phyloP scores from a whole-genome alignment of 2,888 invertebrate genomes.

The Sepioteuthis lessoniana region DNA sequence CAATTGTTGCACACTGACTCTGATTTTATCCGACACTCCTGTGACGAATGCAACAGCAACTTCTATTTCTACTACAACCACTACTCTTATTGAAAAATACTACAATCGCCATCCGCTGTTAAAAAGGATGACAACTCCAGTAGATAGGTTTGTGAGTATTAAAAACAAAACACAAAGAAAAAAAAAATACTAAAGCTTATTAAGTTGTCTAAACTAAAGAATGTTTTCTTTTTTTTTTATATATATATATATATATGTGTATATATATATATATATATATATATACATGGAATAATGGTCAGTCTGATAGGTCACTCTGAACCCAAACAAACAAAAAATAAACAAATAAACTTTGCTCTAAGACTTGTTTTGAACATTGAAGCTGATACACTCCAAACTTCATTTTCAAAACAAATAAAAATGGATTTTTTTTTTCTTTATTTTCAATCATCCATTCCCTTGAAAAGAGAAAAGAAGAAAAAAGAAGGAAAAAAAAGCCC shows the following conservation, averaged over 20 bases:
- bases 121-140: background rate
- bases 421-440: background rate
- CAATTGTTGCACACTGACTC: slow-evolving; percentile 37
- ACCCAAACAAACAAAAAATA: background rate
- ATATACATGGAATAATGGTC: background rate
- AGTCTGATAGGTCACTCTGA: background rate
- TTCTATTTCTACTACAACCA: background rate
- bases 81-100: background rate
- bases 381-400: background rate
- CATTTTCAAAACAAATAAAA: background rate
- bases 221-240: background rate
- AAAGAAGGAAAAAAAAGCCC: background rate
- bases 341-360: background rate
- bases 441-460: background rate
- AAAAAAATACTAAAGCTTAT: background rate
- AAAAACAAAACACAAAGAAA: background rate
- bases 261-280: no score
- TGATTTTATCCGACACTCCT: background rate
- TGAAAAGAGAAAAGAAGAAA: slow-evolving; percentile 10
- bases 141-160: background rate
- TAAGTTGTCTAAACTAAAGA: background rate
- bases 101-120: background rate
- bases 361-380: background rate
- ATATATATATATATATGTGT: no score
- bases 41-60: background rate